Conservation (phyloP, 2,113 vertebrate genomes). For the Corythoichthys haematopterus region DNA sequence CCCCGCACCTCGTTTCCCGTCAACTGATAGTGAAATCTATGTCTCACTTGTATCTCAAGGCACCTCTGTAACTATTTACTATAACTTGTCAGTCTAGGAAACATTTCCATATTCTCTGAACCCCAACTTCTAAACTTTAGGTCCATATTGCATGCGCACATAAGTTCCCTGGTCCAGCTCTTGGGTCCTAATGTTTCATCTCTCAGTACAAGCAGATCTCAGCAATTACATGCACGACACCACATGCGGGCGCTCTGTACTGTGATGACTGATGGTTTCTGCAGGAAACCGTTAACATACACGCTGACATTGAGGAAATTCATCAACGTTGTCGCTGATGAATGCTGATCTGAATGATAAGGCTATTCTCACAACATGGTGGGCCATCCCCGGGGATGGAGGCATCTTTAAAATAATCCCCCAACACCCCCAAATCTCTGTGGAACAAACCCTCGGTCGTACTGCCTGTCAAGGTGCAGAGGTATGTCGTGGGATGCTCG, state of each 20-base stretch:
- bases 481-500: slow-evolving; percentile 59
- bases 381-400: slow-evolving; percentile 37
- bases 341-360: neutral
- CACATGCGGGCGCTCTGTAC: slow-evolving; percentile 21
- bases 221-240: neutral
- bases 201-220: slow-evolving; percentile 29
- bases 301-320: slow-evolving; percentile 4
- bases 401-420: slow-evolving; percentile 50
- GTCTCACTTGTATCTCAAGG: too few species aligned
- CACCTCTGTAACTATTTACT: too few species aligned
- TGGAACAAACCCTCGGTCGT: slow-evolving; percentile 46
- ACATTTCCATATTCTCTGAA: too few species aligned
- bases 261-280: slow-evolving; percentile 30
- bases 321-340: neutral
- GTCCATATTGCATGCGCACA: neutral
- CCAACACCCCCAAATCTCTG: slow-evolving; percentile 52
- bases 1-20: too few species aligned
- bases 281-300: neutral
- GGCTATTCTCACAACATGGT: slow-evolving; percentile 38
- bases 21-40: too few species aligned
- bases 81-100: too few species aligned
- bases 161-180: neutral
- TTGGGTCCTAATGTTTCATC: slow-evolving; percentile 5
- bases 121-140: too few species aligned
- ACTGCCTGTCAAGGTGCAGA: slow-evolving; percentile 62